A percentile compares a stretch with the other conserved stretches of the same genome.
These are phyloP conservation scores for Latrodectus elegans DNA, from an alignment of 2,888 invertebrate species.

Conservation along the genomic window DNA sequence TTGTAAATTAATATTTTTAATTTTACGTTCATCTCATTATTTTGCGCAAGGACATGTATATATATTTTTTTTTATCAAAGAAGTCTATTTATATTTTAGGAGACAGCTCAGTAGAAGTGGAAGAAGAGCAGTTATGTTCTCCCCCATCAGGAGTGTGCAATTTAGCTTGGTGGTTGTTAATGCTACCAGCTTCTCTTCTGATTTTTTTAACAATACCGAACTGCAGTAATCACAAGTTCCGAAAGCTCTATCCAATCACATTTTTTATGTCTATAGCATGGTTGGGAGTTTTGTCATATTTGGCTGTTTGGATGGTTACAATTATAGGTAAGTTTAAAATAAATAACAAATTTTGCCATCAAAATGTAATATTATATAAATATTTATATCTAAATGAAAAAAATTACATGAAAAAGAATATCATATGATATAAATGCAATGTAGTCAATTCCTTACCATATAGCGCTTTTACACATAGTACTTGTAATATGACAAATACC, in stretches of 20 bases:
- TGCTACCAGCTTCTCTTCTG: slow-evolving; percentile 89
- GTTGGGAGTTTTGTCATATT: slow-evolving; percentile 92
- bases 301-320: slow-evolving; percentile 97
- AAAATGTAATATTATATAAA: neutral
- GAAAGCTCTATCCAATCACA: slow-evolving; percentile 86
- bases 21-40: too few relatives aligned
- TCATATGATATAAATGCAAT: too few relatives aligned
- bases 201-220: slow-evolving; percentile 92
- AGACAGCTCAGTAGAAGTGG: slow-evolving; percentile 3
- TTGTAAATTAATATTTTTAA: too few relatives aligned
- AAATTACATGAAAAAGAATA: too few relatives aligned
- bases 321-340: slow-evolving; percentile 80
- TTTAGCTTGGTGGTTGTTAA: slow-evolving; percentile 83
- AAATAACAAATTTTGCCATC: neutral
- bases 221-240: slow-evolving; percentile 87
- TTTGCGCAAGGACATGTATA: too few relatives aligned
- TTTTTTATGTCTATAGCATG: slow-evolving; percentile 95
- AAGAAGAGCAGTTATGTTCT: neutral
- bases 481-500: too few relatives aligned
- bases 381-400: too few relatives aligned
- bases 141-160: neutral
- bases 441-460: too few relatives aligned
- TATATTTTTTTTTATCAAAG: too few relatives aligned
- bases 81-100: neutral
- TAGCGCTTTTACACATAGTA: too few relatives aligned